phyloP scores from a whole-genome alignment of 2,888 invertebrate genomes.

The Catocala fraxini region DNA sequence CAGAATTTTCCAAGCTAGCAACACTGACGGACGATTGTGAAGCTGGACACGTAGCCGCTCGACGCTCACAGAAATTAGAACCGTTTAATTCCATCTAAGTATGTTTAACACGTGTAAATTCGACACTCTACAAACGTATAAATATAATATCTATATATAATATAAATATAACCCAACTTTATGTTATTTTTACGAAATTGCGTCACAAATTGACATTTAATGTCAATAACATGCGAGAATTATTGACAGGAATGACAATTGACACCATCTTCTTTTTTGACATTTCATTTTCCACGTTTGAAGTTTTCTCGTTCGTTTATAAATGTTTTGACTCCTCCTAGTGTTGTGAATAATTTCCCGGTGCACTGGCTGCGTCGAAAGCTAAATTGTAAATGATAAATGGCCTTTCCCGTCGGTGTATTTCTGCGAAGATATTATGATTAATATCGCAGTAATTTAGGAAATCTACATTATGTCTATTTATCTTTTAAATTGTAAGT shows the following conservation, averaged over 20 bases:
- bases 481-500: too few species aligned
- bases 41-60: slow-evolving; percentile 34
- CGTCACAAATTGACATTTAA: slow-evolving; percentile 1
- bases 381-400: background rate
- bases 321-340: background rate
- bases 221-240: slow-evolving; percentile 2
- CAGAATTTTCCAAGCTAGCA: slow-evolving; percentile 28
- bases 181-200: slow-evolving; percentile 1
- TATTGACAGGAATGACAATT: slow-evolving; percentile 7
- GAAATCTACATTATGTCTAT: too few species aligned
- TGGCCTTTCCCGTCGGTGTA: too few species aligned
- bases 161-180: too few species aligned
- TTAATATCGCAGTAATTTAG: too few species aligned
- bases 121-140: slow-evolving; percentile 38
- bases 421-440: too few species aligned
- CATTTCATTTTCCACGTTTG: background rate
- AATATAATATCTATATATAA: background rate
- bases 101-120: slow-evolving; percentile 37
- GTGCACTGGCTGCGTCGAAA: slow-evolving; percentile 2
- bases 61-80: slow-evolving; percentile 40
- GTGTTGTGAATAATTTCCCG: background rate
- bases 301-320: background rate
- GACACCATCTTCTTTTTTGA: background rate
- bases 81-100: slow-evolving; percentile 32
- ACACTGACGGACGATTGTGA: slow-evolving; percentile 19